Evolutionary conservation across 2,797 vertebrate genomes (phyloP).

Genomic region (Ambastaia sidthimunki): DNA sequence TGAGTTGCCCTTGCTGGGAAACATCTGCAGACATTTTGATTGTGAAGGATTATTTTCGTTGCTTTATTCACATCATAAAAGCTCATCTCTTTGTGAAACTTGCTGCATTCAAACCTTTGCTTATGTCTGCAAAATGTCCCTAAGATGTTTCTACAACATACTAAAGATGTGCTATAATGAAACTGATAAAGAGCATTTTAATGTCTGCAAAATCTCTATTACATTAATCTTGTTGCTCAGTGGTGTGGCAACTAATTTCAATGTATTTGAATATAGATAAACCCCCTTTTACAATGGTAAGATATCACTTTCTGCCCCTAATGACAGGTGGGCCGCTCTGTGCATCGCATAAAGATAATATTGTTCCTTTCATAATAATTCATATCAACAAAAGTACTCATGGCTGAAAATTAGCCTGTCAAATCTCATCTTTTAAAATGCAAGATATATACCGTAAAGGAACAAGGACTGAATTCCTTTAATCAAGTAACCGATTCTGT

Average conservation of each 20-base stretch:
- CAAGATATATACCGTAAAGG: neutral
- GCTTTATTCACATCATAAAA: conserved; percentile 20
- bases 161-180: conserved; percentile 30
- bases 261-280: conserved; percentile 61
- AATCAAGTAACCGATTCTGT: neutral
- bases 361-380: conserved; percentile 40
- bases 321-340: conserved; percentile 60
- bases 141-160: conserved; percentile 23
- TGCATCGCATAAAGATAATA: conserved; percentile 48
- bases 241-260: conserved; percentile 62
- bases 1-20: conserved; percentile 43
- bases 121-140: conserved; percentile 23
- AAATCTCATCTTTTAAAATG: conserved; percentile 24
- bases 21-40: conserved; percentile 35
- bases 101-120: neutral
- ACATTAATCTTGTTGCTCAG: conserved; percentile 56
- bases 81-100: conserved; percentile 28
- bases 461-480: neutral
- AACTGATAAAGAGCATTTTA: conserved; percentile 62
- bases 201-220: conserved; percentile 60
- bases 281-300: conserved; percentile 51
- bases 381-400: conserved; percentile 1
- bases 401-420: neutral
- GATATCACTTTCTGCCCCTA: conserved; percentile 56
- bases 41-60: conserved; percentile 11